A percentile compares a stretch with the other conserved stretches of the same genome.
Evolutionary conservation across 1,140 invertebrate species (phyloP).

Genomic region (Drosophila trapezifrons): DNA sequence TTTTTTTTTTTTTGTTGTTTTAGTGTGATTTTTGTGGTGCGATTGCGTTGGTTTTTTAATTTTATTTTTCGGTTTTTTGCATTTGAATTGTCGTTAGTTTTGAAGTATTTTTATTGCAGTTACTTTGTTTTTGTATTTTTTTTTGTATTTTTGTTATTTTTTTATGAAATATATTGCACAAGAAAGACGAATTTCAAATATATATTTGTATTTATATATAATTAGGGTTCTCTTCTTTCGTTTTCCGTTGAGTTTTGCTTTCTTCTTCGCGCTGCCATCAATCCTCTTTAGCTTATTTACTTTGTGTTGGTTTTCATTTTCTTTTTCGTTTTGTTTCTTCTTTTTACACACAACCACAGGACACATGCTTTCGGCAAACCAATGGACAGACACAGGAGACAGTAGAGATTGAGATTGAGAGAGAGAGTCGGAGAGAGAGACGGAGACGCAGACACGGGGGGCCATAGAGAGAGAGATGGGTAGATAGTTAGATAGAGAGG

Average conservation of each 20-base stretch:
- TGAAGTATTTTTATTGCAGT: slow-evolving; percentile 30
- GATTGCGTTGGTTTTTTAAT: slow-evolving; percentile 20
- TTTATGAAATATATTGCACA: slow-evolving; percentile 53
- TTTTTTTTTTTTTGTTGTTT: too few species aligned
- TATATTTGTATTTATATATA: slow-evolving; percentile 26
- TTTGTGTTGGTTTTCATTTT: slow-evolving; percentile 24
- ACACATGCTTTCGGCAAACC: slow-evolving; percentile 67
- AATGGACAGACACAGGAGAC: slow-evolving; percentile 2
- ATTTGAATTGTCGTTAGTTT: slow-evolving; percentile 26
- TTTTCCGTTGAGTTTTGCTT: slow-evolving; percentile 15
- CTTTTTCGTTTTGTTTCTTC: slow-evolving; percentile 28
- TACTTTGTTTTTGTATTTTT: slow-evolving; percentile 12
- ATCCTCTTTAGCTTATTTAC: slow-evolving; percentile 3
- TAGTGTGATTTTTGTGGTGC: slow-evolving; percentile 37
- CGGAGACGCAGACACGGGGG: background rate
- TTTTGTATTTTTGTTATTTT: slow-evolving; percentile 27
- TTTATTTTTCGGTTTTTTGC: slow-evolving; percentile 16
- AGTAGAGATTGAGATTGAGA: too few species aligned
- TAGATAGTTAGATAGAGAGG: background rate
- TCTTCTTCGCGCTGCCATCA: slow-evolving; percentile 4
- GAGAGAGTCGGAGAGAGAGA: background rate
- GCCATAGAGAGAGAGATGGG: background rate
- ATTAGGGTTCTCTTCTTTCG: slow-evolving; percentile 16
- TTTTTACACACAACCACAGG: slow-evolving; percentile 70
- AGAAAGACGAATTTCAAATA: slow-evolving; percentile 51